A percentile compares a stretch with the other conserved stretches of the same genome.
Conservation (phyloP, 2,888 invertebrate species). For the Tetropium fuscum region DNA sequence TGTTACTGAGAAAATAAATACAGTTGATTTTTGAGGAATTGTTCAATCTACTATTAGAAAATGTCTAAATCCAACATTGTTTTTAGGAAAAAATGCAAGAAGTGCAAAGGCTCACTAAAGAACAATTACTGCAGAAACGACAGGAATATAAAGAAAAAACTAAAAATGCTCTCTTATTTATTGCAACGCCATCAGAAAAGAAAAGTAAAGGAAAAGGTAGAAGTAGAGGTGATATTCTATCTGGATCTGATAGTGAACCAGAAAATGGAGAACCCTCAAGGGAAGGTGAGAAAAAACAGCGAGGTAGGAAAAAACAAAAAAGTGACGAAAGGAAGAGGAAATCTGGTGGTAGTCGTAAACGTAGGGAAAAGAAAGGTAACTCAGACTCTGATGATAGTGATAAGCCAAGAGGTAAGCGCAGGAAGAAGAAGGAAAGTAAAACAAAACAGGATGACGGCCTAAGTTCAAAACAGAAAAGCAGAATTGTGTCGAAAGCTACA, state of each 20-base stretch:
- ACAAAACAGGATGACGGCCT: slow-evolving; percentile 73
- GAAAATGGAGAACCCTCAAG: slow-evolving; percentile 63
- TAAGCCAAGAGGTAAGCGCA: slow-evolving; percentile 66
- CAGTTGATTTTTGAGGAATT: no score
- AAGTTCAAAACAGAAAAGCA: slow-evolving; percentile 85
- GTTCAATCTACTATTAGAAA: no score
- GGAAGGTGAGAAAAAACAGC: slow-evolving; percentile 58
- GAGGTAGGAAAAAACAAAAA: slow-evolving; percentile 58
- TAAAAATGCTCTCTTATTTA: slow-evolving; percentile 87
- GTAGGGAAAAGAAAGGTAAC: slow-evolving; percentile 54
- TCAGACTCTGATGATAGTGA: slow-evolving; percentile 74
- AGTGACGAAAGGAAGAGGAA: slow-evolving; percentile 59
- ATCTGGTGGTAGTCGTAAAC: slow-evolving; percentile 61
- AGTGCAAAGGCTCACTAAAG: slow-evolving; percentile 80
- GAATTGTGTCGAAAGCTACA: slow-evolving; percentile 93
- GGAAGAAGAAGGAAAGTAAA: slow-evolving; percentile 46
- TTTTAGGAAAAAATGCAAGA: slow-evolving; percentile 82
- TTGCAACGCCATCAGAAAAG: slow-evolving; percentile 82
- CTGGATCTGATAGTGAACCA: slow-evolving; percentile 76
- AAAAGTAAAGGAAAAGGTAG: slow-evolving; percentile 66
- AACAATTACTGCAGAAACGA: slow-evolving; percentile 88
- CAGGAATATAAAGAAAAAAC: slow-evolving; percentile 97
- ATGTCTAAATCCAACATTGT: no score
- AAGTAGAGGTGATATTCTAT: slow-evolving; percentile 20
- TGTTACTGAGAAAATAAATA: no score